Evolutionary conservation across 1,140 invertebrate genomes (phyloP).

Genomic region (Drosophila kanapiae): DNA sequence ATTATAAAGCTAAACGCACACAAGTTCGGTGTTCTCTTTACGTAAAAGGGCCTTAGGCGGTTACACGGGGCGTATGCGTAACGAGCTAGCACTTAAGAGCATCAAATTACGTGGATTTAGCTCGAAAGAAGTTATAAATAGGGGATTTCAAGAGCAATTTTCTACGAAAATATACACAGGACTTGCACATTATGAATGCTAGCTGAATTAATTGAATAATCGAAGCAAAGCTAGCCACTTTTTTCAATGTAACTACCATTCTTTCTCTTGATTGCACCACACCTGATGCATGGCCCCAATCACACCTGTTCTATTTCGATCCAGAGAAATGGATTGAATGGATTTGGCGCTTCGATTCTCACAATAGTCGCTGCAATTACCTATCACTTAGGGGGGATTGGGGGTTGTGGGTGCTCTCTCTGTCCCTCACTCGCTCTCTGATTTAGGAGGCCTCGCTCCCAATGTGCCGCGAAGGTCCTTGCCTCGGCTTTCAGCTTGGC

Average conservation of each 20-base stretch:
- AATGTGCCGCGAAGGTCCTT: conserved; percentile 18
- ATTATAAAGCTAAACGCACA: background rate
- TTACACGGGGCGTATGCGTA: background rate
- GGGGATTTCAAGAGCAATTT: no score
- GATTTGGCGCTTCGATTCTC: conserved; percentile 15
- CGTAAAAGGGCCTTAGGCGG: background rate
- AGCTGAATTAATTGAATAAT: background rate
- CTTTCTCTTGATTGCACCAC: background rate
- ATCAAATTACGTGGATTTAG: background rate
- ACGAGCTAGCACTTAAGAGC: background rate
- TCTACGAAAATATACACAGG: no score
- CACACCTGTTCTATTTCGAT: conserved; percentile 2
- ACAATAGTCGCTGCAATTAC: conserved; percentile 25
- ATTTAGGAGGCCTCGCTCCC: conserved; percentile 27
- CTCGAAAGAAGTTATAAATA: background rate
- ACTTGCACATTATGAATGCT: background rate
- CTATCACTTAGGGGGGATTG: background rate
- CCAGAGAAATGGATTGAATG: conserved; percentile 4
- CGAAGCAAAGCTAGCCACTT: background rate
- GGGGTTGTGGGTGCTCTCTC: background rate
- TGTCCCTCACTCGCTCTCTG: background rate
- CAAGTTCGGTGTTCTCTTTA: background rate
- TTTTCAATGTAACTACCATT: background rate
- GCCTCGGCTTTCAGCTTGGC: conserved; percentile 25
- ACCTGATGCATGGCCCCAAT: background rate